These are phyloP conservation scores for Apocrypta bakeri DNA, from an alignment of 1,140 invertebrate species.

Conservation along the genomic window DNA sequence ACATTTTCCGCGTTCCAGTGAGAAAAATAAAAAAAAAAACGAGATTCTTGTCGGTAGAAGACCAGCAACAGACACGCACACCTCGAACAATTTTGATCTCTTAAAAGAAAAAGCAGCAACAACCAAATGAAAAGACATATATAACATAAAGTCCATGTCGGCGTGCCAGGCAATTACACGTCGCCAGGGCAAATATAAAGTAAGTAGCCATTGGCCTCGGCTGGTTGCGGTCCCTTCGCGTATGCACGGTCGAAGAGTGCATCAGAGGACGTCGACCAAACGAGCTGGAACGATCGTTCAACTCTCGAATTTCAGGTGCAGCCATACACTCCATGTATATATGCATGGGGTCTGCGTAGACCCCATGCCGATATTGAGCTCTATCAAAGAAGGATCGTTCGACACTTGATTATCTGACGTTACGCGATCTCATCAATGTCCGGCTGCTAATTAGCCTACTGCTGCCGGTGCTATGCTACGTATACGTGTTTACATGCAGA, in stretches of 20 bases:
- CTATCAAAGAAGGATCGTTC: background rate
- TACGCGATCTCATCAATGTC: background rate
- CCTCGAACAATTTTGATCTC: background rate
- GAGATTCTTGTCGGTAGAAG: no score
- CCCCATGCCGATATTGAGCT: background rate
- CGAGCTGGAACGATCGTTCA: conserved; percentile 68
- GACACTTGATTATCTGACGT: conserved; percentile 4
- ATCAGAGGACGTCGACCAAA: conserved; percentile 50
- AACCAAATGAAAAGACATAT: conserved; percentile 5
- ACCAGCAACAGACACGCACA: no score
- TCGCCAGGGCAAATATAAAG: background rate
- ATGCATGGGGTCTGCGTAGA: no score
- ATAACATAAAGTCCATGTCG: background rate
- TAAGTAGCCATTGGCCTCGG: conserved; percentile 32
- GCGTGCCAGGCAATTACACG: background rate
- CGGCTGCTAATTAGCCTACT: background rate
- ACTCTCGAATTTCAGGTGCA: conserved; percentile 51
- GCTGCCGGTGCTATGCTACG: background rate
- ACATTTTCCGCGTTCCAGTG: no score
- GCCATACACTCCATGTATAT: background rate
- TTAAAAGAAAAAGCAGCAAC: background rate
- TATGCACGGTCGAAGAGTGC: conserved; percentile 8
- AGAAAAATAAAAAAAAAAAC: no score
- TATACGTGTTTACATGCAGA: no score
- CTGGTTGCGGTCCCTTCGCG: background rate